A percentile compares a stretch with the other conserved stretches of the same genome.
Conservation (phyloP, 2,888 invertebrate species). For the Hofmannophila pseudospretella region DNA sequence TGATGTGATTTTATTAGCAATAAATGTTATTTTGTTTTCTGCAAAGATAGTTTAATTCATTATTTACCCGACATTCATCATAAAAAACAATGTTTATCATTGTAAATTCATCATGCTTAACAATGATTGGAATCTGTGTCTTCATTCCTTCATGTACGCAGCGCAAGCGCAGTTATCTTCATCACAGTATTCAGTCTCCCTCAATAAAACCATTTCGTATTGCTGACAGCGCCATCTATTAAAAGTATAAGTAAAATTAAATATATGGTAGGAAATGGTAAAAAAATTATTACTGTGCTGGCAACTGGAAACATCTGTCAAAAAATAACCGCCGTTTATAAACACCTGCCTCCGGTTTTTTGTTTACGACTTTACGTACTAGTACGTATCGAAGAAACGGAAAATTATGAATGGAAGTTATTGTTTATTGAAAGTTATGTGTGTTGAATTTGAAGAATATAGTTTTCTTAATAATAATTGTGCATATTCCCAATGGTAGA, state of each 20-base stretch:
- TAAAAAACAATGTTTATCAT: too few relatives aligned
- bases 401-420: conserved; percentile 48
- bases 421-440: conserved; percentile 10
- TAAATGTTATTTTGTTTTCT: too few relatives aligned
- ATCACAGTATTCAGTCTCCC: too few relatives aligned
- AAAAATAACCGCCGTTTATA: conserved; percentile 28
- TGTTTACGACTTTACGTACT: conserved; percentile 34
- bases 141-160: too few relatives aligned
- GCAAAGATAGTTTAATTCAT: too few relatives aligned
- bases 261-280: conserved; percentile 1
- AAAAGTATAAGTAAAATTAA: not conserved
- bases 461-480: not conserved
- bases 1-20: too few relatives aligned
- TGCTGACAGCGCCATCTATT: not conserved
- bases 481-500: not conserved
- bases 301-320: conserved; percentile 6
- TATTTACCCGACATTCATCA: too few relatives aligned
- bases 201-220: too few relatives aligned
- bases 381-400: conserved; percentile 19
- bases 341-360: conserved; percentile 56
- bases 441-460: not conserved
- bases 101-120: too few relatives aligned
- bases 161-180: too few relatives aligned
- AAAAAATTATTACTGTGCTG: conserved; percentile 1
- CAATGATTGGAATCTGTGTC: too few relatives aligned